Conservation (phyloP, 2,888 invertebrate genomes). For the Tetragonula carbonaria region DNA sequence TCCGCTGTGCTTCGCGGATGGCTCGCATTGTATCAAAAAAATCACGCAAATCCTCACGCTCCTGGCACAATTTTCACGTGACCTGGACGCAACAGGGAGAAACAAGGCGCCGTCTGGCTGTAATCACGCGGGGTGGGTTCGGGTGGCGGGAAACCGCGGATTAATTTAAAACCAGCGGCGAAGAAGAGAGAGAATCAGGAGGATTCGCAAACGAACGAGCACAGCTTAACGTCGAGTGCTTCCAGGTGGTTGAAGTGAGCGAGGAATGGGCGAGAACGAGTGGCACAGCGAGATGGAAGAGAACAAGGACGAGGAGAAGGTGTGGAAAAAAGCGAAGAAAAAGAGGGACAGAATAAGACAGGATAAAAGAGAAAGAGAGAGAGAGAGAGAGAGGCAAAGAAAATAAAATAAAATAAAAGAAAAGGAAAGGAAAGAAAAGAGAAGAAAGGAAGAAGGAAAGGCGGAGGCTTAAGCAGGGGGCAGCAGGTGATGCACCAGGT, state of each 20-base stretch:
- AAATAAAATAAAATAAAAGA: conserved; percentile 27
- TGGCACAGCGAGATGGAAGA: neutral
- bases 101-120: neutral
- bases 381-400: conserved; percentile 3
- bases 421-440: conserved; percentile 48
- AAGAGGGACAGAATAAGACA: too few species aligned
- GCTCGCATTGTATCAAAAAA: neutral
- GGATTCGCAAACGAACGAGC: conserved; percentile 61
- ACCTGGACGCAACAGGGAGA: too few species aligned
- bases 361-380: too few species aligned
- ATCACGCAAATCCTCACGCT: neutral
- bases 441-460: conserved; percentile 62
- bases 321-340: too few species aligned
- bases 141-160: conserved; percentile 38
- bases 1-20: neutral
- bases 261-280: conserved; percentile 42
- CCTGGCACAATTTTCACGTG: conserved; percentile 34
- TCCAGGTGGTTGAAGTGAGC: conserved; percentile 55
- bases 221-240: conserved; percentile 55
- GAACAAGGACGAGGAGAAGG: conserved; percentile 22
- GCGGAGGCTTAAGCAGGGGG: conserved; percentile 78
- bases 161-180: conserved; percentile 55
- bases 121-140: conserved; percentile 23
- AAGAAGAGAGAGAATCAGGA: conserved; percentile 53
- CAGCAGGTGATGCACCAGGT: conserved; percentile 83